Evolutionary conservation across 2,797 vertebrate species (phyloP), one percentile per base, ranked within the genome.

Genomic region (Denticeps clupeoides): DNA sequence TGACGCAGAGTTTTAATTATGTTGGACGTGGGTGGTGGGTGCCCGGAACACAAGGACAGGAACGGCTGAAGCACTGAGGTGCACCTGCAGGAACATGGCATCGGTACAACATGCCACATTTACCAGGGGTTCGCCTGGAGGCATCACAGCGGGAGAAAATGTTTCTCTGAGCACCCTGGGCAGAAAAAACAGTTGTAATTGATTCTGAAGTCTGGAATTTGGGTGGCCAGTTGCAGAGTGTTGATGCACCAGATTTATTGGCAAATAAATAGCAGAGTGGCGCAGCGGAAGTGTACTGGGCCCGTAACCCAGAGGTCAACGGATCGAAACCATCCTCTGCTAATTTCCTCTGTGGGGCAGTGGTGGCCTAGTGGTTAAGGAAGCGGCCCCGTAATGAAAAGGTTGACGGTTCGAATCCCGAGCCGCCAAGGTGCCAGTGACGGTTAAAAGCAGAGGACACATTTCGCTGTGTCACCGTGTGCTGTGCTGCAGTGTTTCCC

Each of bases 1-100:
- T 51, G 42, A 28, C 32, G 42, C 28, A 47, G 21, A 45, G 42
- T 27, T 25, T 54, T 55, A 48, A 55, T 43, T 41, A 48, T 48
- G 37, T 48, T 35, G 43, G 32, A 37, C 26, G 45, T 7, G 42
- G 24, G 43, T 19, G 37, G 12, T 15, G 26, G 7, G 24, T 25
- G 15, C 2, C 21, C 4, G 8, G 23, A 7, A 4, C 23, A 13
- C 32, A 32, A 13, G 6, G 33, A 35, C 35, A 35, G 7, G 13
- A 3, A 4, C 32, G 16, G 13, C 32, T 8, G 35, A 35, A 35
- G 32, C 15, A 35, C 13, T 15, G 6, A 16, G 32, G 18, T 35
- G 32, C 32, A 35, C 32, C 15, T 15, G 31, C 37, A 37, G 15
- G 3, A 37, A 18, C 15, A 16, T 18, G 33, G 33, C 33, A 18